Percentiles rank a stretch among this genome's conserved stretches.
Evolutionary conservation across 2,888 invertebrate genomes (phyloP).

Genomic region (Chrysopilus asiliformis): DNA sequence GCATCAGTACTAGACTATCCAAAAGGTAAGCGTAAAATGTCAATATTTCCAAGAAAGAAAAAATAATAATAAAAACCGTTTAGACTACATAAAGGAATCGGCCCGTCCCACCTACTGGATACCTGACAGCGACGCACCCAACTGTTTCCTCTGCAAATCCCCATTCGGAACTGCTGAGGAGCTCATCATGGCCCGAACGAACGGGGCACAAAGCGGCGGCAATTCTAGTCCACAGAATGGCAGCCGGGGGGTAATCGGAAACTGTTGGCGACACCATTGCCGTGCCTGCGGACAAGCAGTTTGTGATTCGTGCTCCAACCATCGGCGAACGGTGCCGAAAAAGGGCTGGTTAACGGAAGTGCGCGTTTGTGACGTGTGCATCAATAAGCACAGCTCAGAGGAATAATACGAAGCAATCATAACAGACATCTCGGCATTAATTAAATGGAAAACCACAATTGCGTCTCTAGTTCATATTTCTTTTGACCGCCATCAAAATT

Average conservation of each 20-base stretch:
- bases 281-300: slow-evolving; percentile 59
- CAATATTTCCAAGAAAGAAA: not conserved
- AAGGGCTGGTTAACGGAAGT: slow-evolving; percentile 62
- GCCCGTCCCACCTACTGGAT: slow-evolving; percentile 69
- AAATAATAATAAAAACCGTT: slow-evolving; percentile 8
- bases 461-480: too few species aligned
- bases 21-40: slow-evolving; percentile 38
- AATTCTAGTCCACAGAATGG: slow-evolving; percentile 20
- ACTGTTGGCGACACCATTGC: slow-evolving; percentile 48
- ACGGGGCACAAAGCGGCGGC: slow-evolving; percentile 17
- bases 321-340: slow-evolving; percentile 51
- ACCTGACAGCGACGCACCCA: slow-evolving; percentile 54
- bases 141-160: slow-evolving; percentile 50
- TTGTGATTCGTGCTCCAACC: slow-evolving; percentile 43
- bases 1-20: slow-evolving; percentile 60
- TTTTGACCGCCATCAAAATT: too few species aligned
- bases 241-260: slow-evolving; percentile 24
- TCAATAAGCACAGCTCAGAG: too few species aligned
- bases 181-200: slow-evolving; percentile 26
- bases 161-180: slow-evolving; percentile 42
- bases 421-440: too few species aligned
- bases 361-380: slow-evolving; percentile 56
- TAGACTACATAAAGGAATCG: slow-evolving; percentile 56
- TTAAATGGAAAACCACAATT: too few species aligned
- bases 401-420: too few species aligned